These are phyloP conservation scores for Trigoniulus corallinus DNA, from an alignment of 1,140 invertebrate species.

Conservation along the genomic window DNA sequence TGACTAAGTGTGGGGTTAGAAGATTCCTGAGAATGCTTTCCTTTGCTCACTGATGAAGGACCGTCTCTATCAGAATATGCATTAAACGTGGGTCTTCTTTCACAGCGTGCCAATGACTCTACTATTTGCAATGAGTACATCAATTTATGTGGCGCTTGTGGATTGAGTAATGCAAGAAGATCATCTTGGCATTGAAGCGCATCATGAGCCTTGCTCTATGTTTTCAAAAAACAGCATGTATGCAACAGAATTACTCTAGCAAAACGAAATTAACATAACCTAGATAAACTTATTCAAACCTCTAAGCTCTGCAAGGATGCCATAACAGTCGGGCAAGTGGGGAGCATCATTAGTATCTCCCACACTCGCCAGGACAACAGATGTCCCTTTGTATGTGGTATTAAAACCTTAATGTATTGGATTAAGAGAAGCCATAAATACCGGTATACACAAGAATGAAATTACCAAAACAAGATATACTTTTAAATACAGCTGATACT, in stretches of 20 bases:
- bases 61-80: too few relatives aligned
- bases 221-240: not conserved
- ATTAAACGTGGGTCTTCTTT: too few relatives aligned
- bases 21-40: not conserved
- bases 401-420: not conserved
- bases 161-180: conserved; percentile 58
- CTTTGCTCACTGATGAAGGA: too few relatives aligned
- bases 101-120: conserved; percentile 38
- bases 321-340: conserved; percentile 65
- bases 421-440: not conserved
- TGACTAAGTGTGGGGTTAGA: not conserved
- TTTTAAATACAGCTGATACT: too few relatives aligned
- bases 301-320: conserved; percentile 48
- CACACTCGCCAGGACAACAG: conserved; percentile 75
- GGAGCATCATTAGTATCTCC: conserved; percentile 81
- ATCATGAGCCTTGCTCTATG: too few relatives aligned
- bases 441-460: not conserved
- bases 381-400: conserved; percentile 63
- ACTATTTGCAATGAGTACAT: conserved; percentile 91
- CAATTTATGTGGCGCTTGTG: conserved; percentile 73
- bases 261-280: too few relatives aligned
- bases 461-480: not conserved
- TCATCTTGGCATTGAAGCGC: too few relatives aligned
- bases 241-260: not conserved
- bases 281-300: conserved; percentile 11